phyloP scores from a whole-genome alignment of 2,113 vertebrate species.

The Alaudala cheleensis region DNA sequence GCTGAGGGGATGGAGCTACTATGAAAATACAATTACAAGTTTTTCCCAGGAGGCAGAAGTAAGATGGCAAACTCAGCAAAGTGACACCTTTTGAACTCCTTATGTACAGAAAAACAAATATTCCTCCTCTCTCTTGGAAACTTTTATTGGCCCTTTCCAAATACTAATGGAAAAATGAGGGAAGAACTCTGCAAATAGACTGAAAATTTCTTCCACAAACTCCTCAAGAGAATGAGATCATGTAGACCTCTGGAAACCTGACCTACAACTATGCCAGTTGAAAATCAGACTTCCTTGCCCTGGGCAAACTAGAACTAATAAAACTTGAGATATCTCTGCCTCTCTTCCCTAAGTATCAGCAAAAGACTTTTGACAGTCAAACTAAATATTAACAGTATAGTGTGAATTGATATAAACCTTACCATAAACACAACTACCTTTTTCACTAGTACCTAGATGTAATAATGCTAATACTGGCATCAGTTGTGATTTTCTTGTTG shows the following conservation, averaged over 20 bases:
- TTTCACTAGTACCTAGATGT: background rate
- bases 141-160: background rate
- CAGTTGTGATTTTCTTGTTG: constrained; percentile 13
- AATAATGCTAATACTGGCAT: background rate
- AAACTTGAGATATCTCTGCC: background rate
- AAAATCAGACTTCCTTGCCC: background rate
- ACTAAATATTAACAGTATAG: background rate
- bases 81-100: background rate
- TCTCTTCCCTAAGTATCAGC: background rate
- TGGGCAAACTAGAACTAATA: background rate
- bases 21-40: background rate
- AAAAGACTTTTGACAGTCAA: background rate
- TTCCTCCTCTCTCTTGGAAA: background rate
- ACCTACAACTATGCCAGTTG: background rate
- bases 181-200: background rate
- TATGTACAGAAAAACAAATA: background rate
- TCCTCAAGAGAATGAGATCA: background rate
- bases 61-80: background rate
- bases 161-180: background rate
- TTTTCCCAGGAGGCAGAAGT: background rate
- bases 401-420: background rate
- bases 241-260: background rate
- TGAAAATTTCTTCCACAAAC: background rate
- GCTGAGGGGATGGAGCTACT: background rate
- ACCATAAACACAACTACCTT: background rate